Conservation (phyloP, 1,140 invertebrate genomes). For the Anoplolepis gracilipes region DNA sequence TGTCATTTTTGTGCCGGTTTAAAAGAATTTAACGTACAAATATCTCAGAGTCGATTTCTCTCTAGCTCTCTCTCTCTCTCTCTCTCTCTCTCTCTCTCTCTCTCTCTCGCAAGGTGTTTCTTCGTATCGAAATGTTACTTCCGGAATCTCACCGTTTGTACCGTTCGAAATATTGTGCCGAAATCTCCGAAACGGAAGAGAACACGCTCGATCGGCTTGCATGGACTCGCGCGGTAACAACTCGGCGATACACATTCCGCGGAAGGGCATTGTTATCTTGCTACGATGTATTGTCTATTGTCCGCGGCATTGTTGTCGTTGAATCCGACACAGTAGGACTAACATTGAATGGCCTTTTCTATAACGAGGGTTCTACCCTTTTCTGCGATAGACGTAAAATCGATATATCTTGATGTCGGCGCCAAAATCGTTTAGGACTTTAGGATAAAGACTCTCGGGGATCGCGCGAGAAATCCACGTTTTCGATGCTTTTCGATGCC, state of each 20-base stretch:
- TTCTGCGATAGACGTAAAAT: neutral
- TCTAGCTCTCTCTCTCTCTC: neutral
- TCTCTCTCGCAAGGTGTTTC: neutral
- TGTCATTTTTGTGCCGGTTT: slow-evolving; percentile 47
- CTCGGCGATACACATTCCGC: slow-evolving; percentile 45
- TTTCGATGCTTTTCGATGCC: neutral
- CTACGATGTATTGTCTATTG: slow-evolving; percentile 54
- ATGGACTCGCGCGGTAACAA: neutral
- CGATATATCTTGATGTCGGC: slow-evolving; percentile 11
- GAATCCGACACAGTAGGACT: slow-evolving; percentile 28
- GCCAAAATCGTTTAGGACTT: slow-evolving; percentile 25
- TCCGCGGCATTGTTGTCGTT: slow-evolving; percentile 39
- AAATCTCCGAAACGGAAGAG: slow-evolving; percentile 27
- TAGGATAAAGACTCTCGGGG: slow-evolving; percentile 4
- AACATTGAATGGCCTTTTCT: slow-evolving; percentile 41
- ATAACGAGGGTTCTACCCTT: slow-evolving; percentile 32
- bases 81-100: neutral
- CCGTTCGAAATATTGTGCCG: slow-evolving; percentile 41
- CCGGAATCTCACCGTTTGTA: neutral
- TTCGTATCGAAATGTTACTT: slow-evolving; percentile 6
- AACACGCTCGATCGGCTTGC: slow-evolving; percentile 33
- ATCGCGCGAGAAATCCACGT: neutral
- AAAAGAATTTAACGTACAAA: slow-evolving; percentile 37
- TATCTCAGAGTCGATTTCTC: slow-evolving; percentile 20
- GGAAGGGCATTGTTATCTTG: slow-evolving; percentile 47